A percentile compares a stretch with the other conserved stretches of the same genome.
These are phyloP conservation scores for Thamnophis elegans DNA, from an alignment of 2,797 vertebrate genomes.

Conservation along the genomic window DNA sequence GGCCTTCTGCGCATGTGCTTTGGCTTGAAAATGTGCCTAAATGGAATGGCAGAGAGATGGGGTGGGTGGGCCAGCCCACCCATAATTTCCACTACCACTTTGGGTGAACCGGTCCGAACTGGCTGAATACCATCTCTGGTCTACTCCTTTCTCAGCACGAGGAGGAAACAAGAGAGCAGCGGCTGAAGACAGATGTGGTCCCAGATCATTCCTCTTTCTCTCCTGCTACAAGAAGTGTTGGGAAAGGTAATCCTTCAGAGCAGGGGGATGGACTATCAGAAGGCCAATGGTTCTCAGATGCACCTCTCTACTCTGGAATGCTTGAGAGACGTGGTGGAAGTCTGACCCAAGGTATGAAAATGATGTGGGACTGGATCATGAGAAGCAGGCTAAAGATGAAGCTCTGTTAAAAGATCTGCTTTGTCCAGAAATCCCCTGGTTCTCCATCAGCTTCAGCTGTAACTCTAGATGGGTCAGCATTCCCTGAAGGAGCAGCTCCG, in stretches of 20 bases:
- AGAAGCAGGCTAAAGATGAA: background rate
- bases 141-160: background rate
- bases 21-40: no score
- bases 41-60: no score
- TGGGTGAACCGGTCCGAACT: no score
- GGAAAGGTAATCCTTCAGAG: background rate
- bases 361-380: background rate
- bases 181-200: background rate
- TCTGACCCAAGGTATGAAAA: background rate
- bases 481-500: background rate
- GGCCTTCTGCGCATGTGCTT: no score
- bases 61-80: no score
- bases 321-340: background rate
- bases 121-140: no score
- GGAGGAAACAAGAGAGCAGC: background rate
- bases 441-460: background rate
- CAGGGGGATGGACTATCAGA: background rate
- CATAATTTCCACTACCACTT: no score
- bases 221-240: background rate
- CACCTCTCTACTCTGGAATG: background rate
- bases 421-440: background rate
- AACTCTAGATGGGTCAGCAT: background rate
- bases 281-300: background rate
- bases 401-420: background rate
- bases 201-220: background rate